Conservation (phyloP, 1,140 invertebrate genomes). For the Sesamia nonagrioides region DNA sequence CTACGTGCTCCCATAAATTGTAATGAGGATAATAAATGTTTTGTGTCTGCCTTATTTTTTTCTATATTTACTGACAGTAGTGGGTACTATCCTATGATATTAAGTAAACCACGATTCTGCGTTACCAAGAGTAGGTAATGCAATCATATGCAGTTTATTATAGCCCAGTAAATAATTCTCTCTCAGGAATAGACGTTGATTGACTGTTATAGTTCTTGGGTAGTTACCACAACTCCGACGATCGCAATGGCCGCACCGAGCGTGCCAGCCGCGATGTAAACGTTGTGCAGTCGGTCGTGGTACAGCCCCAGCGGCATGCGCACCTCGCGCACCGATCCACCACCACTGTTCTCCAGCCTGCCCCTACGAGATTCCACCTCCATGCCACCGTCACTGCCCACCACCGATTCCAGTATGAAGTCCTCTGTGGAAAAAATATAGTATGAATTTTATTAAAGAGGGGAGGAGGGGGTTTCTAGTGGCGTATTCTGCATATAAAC, state of each 20-base stretch:
- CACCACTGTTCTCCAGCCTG: constrained; percentile 62
- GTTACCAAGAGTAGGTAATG: no score
- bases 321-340: constrained; percentile 84
- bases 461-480: no score
- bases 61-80: no score
- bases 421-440: constrained; percentile 84
- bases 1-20: background rate
- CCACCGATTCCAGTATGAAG: constrained; percentile 90
- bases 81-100: no score
- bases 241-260: constrained; percentile 91
- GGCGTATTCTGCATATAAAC: no score
- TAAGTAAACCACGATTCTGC: no score
- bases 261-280: constrained; percentile 92
- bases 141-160: no score
- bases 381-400: constrained; percentile 87
- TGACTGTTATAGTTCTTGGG: background rate
- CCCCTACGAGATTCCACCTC: constrained; percentile 66
- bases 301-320: constrained; percentile 89
- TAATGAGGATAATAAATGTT: no score
- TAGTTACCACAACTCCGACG: constrained; percentile 90
- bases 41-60: no score
- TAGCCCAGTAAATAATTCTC: no score
- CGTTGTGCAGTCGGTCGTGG: constrained; percentile 91
- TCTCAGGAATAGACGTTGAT: no score
- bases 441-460: no score